Evolutionary conservation across 1,140 invertebrate species (phyloP), one percentile per base, ranked within the genome.

Genomic region (Bradysia coprophila): DNA sequence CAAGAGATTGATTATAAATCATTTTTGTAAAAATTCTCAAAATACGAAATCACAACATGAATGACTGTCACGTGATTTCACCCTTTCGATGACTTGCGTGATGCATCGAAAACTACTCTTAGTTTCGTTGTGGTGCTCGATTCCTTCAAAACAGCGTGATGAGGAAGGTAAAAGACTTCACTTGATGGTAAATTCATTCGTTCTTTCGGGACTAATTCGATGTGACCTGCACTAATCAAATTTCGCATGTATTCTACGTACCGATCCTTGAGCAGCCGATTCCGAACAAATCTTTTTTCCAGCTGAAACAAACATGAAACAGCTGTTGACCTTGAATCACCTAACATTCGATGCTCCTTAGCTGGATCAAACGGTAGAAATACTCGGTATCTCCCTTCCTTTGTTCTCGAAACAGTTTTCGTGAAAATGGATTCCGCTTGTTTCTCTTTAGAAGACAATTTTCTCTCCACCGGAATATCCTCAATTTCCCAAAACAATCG

Each of bases 101-200:
- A 58, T 1, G 51, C 48, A 23, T 55, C 53, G 46, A 61, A 53
- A 5, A 56, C 51, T 8, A 54, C 48, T 11, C 54, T 40, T 0
- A 50, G 13, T 16, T 49, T 49, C 1, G 49, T 51, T 0, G 48
- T 42, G 18, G 39, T 44, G 36, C 42, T 44, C 4, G 38, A n/a
- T 5, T 11, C 20, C 21, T 32, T 45, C 18, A 37, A n/a, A 15
- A 48, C 45, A 33, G 41, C 37, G 23, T 50, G 47, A 43, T 48
- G 48, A 15, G 24, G 45, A 20, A 46, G 20, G 38, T 18, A 18
- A 42, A 20, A 21, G 18, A 8, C 6, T 11, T 37, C n/a, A n/a
- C n/a, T n/a, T n/a, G n/a, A n/a, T n/a, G n/a, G n/a, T 8, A 37
- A 6, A 8, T 37, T 37, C 34, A 8, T 10, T 13, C 9, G 38